Evolutionary conservation across 2,797 vertebrate genomes (phyloP), one percentile per base, ranked within the genome.

Genomic region (Cyclopterus lumpus): DNA sequence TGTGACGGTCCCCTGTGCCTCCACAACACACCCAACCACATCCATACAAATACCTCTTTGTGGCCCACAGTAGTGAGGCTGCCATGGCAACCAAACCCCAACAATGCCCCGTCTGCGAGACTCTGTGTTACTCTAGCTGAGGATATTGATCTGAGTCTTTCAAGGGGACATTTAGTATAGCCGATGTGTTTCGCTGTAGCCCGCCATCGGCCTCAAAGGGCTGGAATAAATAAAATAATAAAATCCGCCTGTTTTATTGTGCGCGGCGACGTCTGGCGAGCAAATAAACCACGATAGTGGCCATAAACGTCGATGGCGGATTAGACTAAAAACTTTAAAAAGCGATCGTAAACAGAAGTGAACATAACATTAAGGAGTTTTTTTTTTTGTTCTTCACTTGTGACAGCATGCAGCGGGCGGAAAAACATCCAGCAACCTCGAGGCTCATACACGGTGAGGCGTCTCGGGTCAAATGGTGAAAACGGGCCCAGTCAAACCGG

Each of bases 81-180:
- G 80, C 89, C 90, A 88, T 91, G 87, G 89, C 82, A 91, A 93
- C 93, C 10, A 6, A 73, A 73, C 53, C 80, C 74, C 60, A 90
- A 55, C 88, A 91, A 91, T 88, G 73, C 67, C 72, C 81, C 80
- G 71, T 85, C 84, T 30, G 79, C 55, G 9, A 71, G 42, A 81
- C 88, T 79, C 76, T 81, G 73, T 79, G 83, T 89, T 81, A 85
- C 86, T 76, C 83, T 32, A 40, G 58, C 78, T 22, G 76, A 77
- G 65, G 72, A 88, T 88, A 89, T 60, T 58, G 80, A 93, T 89
- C 86, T 78, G 1, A 57, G 58, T 63, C 74, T 81, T 83, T 75
- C 65, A 80, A 86, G 68, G 69, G 62, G 73, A 74, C 75, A 38
- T 79, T 76, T 36, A 80, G 74, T 28, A 36, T 51, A 49, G 80